Percentiles rank a stretch among this genome's conserved stretches.
phyloP scores from a whole-genome alignment of 2,113 vertebrate genomes.

The Vulpes ferrilata region DNA sequence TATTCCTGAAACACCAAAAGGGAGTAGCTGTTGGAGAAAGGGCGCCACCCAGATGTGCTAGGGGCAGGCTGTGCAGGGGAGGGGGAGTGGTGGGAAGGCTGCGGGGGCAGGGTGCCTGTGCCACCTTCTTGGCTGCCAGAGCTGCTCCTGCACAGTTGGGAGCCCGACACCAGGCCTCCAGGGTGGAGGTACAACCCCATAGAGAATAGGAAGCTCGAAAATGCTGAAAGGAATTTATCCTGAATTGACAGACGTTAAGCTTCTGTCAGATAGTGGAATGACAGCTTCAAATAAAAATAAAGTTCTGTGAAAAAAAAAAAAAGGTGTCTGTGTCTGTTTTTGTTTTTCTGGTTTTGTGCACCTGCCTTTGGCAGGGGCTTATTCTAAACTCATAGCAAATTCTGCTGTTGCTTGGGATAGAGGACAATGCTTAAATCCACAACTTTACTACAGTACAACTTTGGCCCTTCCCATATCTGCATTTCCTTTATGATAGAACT shows the following conservation, averaged over 20 bases:
- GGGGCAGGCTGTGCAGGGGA: background rate
- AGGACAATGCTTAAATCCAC: background rate
- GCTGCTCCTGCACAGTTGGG: no score
- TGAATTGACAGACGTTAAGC: background rate
- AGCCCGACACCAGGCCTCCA: background rate
- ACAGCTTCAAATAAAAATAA: background rate
- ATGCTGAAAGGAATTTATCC: background rate
- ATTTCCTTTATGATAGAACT: conserved; percentile 62
- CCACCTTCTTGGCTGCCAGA: no score
- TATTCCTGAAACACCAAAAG: background rate
- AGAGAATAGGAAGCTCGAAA: background rate
- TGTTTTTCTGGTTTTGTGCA: background rate
- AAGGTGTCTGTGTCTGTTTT: background rate
- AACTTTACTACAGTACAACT: background rate
- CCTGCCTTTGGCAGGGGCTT: background rate
- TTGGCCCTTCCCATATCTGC: conserved; percentile 18
- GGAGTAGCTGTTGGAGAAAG: background rate
- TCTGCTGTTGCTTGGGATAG: background rate
- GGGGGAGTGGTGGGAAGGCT: background rate
- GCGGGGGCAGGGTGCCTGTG: no score
- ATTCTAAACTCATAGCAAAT: background rate
- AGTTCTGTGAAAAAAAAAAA: background rate
- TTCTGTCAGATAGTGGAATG: background rate
- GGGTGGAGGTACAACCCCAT: background rate
- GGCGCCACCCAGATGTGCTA: background rate